Evolutionary conservation across 2,888 invertebrate genomes (phyloP), one percentile per base, ranked within the genome.

Genomic region (Melolontha melolontha): DNA sequence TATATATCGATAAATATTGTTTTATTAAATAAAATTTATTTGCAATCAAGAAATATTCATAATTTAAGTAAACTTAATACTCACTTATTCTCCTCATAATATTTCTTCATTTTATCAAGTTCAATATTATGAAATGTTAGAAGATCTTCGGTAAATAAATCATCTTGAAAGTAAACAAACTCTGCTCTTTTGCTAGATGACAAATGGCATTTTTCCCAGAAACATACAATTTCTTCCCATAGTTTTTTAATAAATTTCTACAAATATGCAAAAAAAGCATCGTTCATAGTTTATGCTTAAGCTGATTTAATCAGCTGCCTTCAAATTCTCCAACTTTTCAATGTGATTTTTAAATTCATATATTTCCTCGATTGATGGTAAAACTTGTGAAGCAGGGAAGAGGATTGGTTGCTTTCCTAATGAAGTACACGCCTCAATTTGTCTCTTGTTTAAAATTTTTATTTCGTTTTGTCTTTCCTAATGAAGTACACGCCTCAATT

Each of bases 171-270:
- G 71, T 90, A 88, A 0, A 86, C 80, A 77, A 92, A 93, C 68
- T 87, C 84, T 14, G 86, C 85, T 6, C 88, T 85, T 72, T 92
- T 87, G 0, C 83, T 79, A 41, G 87, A 86, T 0, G 90, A 87
- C 76, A 89, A 92, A 80, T 92, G 89, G 59, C 93, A 91, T 71
- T 88, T 87, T 66, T 93, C 88, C 95, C 96, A 96, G 85, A 91
- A 88, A 8, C 87, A 82, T 64, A 84, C 82, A 41, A 96, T 86
- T 79, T 96, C 93, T 0, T 85, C 83, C 17, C 95, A 88, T 1
- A 93, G 84, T 77, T 91, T 89, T 0, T 87, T 86, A 17, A 94
- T 87, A 77, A 88, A 87, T 42, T 85, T 83, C 87, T 88, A 62
- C 12, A 57, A 75, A 75, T 72, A 68, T 68, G 73, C 70, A 70